Evolutionary conservation across 2,113 vertebrate genomes (phyloP).

Genomic region (Cephalopholis sonnerati): DNA sequence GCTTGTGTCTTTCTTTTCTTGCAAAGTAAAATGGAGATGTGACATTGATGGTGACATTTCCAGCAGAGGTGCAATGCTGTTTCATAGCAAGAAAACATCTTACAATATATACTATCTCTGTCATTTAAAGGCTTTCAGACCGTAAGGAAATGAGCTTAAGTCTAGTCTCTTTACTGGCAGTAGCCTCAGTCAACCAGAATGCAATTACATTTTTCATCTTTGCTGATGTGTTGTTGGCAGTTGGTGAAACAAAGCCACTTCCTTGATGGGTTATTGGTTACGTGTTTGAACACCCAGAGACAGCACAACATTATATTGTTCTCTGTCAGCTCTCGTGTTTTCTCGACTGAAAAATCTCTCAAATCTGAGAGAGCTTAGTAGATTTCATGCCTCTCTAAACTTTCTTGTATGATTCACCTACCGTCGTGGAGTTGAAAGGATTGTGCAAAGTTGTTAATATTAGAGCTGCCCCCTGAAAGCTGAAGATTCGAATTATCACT

Average conservation of each 20-base stretch:
- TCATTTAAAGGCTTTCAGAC: neutral
- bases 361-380: neutral
- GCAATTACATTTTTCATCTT: neutral
- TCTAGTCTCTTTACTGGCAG: too few relatives aligned
- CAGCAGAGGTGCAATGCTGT: neutral
- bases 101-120: neutral
- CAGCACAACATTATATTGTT: neutral
- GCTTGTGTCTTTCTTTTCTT: neutral
- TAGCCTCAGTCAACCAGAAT: neutral
- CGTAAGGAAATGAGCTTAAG: too few relatives aligned
- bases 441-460: neutral
- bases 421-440: neutral
- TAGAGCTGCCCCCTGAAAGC: too few relatives aligned
- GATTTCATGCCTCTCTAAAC: neutral
- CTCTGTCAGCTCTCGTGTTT: neutral
- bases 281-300: neutral
- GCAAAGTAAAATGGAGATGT: neutral
- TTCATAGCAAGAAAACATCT: neutral
- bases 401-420: neutral
- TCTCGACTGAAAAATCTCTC: neutral
- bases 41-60: constrained; percentile 1
- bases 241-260: neutral
- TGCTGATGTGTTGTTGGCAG: neutral
- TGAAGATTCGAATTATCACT: too few relatives aligned
- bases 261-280: neutral